phyloP scores from a whole-genome alignment of 2,888 invertebrate species.

The Philaethria dido region DNA sequence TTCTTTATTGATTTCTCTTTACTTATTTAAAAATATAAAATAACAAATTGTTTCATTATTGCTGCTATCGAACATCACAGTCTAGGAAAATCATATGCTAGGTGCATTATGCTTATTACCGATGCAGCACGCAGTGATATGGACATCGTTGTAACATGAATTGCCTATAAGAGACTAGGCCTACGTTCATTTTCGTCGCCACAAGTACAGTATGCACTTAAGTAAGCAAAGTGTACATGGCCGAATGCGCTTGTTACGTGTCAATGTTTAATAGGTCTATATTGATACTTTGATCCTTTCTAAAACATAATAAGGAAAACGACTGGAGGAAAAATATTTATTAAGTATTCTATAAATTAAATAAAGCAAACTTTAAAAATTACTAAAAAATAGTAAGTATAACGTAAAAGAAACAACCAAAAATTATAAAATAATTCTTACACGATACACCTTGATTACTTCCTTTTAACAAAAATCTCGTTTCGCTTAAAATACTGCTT shows the following conservation, averaged over 20 bases:
- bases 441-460: slow-evolving; percentile 8
- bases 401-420: neutral
- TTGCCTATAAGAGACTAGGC: neutral
- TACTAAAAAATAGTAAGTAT: neutral
- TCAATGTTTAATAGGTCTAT: neutral
- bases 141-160: neutral
- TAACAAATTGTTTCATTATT: too few species aligned
- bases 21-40: too few species aligned
- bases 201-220: neutral
- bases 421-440: slow-evolving; percentile 4
- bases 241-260: neutral
- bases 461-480: slow-evolving; percentile 4
- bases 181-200: neutral
- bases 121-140: neutral
- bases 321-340: too few species aligned
- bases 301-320: too few species aligned
- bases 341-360: too few species aligned
- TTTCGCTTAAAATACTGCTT: slow-evolving; percentile 17
- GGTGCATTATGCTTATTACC: neutral
- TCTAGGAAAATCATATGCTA: neutral
- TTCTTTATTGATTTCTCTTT: too few species aligned
- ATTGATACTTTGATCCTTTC: too few species aligned
- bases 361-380: too few species aligned
- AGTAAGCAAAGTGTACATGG: neutral
- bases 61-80: neutral